Evolutionary conservation across 2,888 invertebrate species (phyloP), one percentile per base, ranked within the genome.

Genomic region (Agrochola litura): DNA sequence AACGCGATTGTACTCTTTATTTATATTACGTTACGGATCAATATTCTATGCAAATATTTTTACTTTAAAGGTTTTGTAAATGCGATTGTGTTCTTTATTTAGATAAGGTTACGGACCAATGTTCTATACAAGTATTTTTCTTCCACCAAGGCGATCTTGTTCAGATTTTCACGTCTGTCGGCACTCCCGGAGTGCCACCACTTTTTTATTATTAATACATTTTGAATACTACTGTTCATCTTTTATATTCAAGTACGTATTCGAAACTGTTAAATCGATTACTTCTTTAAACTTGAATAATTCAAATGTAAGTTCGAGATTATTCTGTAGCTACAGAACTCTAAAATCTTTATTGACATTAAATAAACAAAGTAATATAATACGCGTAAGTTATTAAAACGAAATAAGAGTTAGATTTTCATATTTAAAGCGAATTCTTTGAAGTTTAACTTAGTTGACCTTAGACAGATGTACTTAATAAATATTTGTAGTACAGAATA

Each of bases 291-390:
- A 63, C n/a, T n/a, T n/a, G 2, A 0, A 16, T 14, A 4, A 61
- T 10, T 10, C 8, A 46, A 19, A 9, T 22, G 6, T 25, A 5
- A 19, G 0, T 58, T 58, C 25, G 1, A 65, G 30, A 61, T 46
- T 25, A 3, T 61, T 41, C 30, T 10, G 25, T 8, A n/a, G 4
- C 16, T 49, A 43, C 46, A 65, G 83, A 65, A 65, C 82, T 58
- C 82, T 77, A 82, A 77, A 73, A 68, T 25, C 70, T 70, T 46
- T 37, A 46, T 49, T 30, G 66, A 52, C 41, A 22, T 58, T 66
- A 5, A 1, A 61, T 66, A 85, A 71, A 84, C 66, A 70, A 63
- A 49, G 63, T 81, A 49, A 74, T 54, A 54, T 76, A 82, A 85
- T 76, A 81, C 43, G 41, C 37, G 3, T 76, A 65, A 19, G 25